Evolutionary conservation across 2,888 invertebrate species (phyloP), one percentile per base, ranked within the genome.

Genomic region (Esperia sulphurella): DNA sequence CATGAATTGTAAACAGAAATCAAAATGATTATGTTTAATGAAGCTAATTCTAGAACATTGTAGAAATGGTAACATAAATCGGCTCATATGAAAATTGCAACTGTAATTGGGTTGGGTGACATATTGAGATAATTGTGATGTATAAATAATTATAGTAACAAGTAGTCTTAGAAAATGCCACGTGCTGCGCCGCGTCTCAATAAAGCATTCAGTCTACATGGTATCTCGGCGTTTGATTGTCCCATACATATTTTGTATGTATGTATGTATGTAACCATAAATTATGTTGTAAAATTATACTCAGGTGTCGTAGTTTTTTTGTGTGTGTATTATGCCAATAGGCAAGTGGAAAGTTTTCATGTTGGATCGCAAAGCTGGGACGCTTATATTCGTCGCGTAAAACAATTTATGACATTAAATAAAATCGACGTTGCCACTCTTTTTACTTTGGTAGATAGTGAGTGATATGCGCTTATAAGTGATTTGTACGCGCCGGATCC

Each of bases 381-480:
- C 13, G 29, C 44, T 13, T 49, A 52, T 40, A 38, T 52, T 10
- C 41, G 52, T n/a, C 49, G 52, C 3, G 44, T 52, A 8, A 43
- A 50, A 21, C 49, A 52, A 35, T 52, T 42, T 8, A 46, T 46
- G 1, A 10, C 42, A 1, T 13, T 51, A 14, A 51, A 51, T 14
- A 37, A 37, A 4, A 43, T 46, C 8, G 39, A 43, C n/a, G 46
- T 46, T 29, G 44, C 46, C 10, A 49, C 47, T 1, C 43, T 52
- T 6, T 38, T 49, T 21, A 48, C 51, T 5, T 12, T 49, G 30
- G 51, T 52, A 5, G 51, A 46, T 30, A 46, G 12, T 1, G 45
- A 45, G 6, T 46, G 46, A 1, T 51, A 48, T 29, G 33, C n/a
- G 4, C 28, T 51, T 6, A 48, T 48, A 46, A 46, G 46, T 14